phyloP scores from a whole-genome alignment of 2,113 vertebrate species.

The Spizaetus ornatus region DNA sequence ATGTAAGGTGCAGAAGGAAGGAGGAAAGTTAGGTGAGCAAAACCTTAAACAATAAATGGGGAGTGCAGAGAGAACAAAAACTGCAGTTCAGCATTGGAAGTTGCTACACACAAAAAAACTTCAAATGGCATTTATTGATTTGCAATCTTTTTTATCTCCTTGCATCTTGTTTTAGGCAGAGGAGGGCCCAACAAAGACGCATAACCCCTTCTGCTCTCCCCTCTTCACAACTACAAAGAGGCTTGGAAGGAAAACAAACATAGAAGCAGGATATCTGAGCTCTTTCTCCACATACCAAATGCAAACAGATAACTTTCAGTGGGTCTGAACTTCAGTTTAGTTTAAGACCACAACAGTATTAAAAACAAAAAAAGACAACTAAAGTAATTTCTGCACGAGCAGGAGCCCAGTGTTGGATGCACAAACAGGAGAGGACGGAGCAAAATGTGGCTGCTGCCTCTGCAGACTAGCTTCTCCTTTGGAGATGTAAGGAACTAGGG shows the following conservation, averaged over 20 bases:
- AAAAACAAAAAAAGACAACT: background rate
- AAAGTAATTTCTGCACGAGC: background rate
- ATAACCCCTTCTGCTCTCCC: background rate
- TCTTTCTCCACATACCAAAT: background rate
- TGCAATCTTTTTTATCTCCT: slow-evolving; percentile 46
- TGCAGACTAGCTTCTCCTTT: background rate
- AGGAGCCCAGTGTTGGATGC: background rate
- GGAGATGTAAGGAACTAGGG: background rate
- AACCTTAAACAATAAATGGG: slow-evolving; percentile 45
- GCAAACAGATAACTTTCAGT: slow-evolving; percentile 6
- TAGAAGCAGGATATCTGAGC: background rate
- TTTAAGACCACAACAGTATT: background rate
- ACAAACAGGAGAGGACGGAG: background rate
- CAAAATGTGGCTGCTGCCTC: background rate
- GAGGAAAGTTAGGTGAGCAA: slow-evolving; percentile 39
- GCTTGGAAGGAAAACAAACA: slow-evolving; percentile 32
- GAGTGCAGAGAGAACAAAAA: slow-evolving; percentile 47
- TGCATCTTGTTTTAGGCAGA: slow-evolving; percentile 48
- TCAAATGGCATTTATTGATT: slow-evolving; percentile 71
- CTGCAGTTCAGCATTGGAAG: slow-evolving; percentile 45
- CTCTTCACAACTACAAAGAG: background rate
- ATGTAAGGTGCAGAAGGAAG: background rate
- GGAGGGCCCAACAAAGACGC: slow-evolving; percentile 13
- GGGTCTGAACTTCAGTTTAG: background rate
- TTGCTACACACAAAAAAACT: slow-evolving; percentile 18